Conservation (phyloP, 2,113 vertebrate genomes). For the Pagrus major region DNA sequence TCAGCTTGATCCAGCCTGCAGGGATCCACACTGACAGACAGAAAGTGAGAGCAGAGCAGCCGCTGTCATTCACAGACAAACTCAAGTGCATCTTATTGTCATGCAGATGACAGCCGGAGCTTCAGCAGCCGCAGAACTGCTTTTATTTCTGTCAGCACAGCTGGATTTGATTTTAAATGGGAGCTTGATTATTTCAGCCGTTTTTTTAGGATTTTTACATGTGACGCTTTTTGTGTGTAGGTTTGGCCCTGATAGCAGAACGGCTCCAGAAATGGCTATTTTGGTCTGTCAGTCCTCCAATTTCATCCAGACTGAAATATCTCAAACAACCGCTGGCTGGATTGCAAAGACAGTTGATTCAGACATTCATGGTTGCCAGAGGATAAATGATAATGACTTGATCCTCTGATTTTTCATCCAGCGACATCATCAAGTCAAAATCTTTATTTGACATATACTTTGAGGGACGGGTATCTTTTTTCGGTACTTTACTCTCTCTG, state of each 20-base stretch:
- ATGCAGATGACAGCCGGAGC: constrained; percentile 53
- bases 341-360: background rate
- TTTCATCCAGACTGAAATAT: background rate
- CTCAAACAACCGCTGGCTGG: background rate
- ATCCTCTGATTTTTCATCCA: background rate
- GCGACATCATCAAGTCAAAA: no score
- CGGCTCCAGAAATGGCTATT: background rate
- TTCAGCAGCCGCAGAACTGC: constrained; percentile 23
- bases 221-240: background rate
- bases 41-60: constrained; percentile 45
- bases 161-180: background rate
- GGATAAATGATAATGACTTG: background rate
- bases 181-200: background rate
- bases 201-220: background rate
- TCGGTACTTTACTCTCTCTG: no score
- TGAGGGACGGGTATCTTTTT: no score
- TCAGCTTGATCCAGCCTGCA: constrained; percentile 28
- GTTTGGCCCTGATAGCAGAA: background rate
- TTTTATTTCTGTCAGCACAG: constrained; percentile 20
- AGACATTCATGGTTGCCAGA: background rate
- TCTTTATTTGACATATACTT: no score
- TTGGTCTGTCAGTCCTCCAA: background rate
- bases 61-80: constrained; percentile 51
- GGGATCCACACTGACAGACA: constrained; percentile 54
- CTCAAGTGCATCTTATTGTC: constrained; percentile 55